Conservation (phyloP, 2,113 vertebrate species). For the Anarrhichthys ocellatus region DNA sequence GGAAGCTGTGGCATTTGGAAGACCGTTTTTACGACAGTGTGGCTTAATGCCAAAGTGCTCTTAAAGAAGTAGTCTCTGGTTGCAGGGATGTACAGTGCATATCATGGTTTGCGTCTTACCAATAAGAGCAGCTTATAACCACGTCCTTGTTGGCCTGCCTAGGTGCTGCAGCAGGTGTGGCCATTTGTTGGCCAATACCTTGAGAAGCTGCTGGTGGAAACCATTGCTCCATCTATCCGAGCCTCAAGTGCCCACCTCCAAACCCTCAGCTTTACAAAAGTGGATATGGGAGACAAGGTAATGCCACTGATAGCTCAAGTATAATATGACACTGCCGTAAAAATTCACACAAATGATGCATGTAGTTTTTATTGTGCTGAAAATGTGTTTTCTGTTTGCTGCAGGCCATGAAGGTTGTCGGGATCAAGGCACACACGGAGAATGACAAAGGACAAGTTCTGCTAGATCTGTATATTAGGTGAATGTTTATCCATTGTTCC, state of each 20-base stretch:
- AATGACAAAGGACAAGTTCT: conserved; percentile 90
- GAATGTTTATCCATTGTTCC: conserved; percentile 13
- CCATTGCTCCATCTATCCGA: conserved; percentile 87
- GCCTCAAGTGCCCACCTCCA: conserved; percentile 89
- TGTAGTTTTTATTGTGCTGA: neutral
- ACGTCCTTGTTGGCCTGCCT: neutral
- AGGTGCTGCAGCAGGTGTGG: conserved; percentile 94
- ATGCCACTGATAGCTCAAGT: conserved; percentile 9
- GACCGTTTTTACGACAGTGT: conserved; percentile 4
- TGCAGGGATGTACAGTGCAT: neutral
- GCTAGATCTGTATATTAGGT: conserved; percentile 93
- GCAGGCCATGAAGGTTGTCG: conserved; percentile 91
- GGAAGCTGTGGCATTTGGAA: conserved; percentile 21
- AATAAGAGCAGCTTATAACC: neutral
- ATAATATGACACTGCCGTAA: neutral
- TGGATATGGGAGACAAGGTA: conserved; percentile 88
- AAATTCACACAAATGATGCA: neutral
- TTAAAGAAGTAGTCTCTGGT: neutral
- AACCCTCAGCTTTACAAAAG: conserved; percentile 90
- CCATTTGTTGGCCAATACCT: conserved; percentile 92
- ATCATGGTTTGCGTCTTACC: neutral
- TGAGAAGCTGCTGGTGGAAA: conserved; percentile 89
- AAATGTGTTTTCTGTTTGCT: conserved; percentile 14
- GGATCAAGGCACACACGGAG: conserved; percentile 91
- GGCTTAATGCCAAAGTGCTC: conserved; percentile 3